Evolutionary conservation across 2,113 vertebrate genomes (phyloP), one percentile per base, ranked within the genome.

Genomic region (Sula dactylatra): DNA sequence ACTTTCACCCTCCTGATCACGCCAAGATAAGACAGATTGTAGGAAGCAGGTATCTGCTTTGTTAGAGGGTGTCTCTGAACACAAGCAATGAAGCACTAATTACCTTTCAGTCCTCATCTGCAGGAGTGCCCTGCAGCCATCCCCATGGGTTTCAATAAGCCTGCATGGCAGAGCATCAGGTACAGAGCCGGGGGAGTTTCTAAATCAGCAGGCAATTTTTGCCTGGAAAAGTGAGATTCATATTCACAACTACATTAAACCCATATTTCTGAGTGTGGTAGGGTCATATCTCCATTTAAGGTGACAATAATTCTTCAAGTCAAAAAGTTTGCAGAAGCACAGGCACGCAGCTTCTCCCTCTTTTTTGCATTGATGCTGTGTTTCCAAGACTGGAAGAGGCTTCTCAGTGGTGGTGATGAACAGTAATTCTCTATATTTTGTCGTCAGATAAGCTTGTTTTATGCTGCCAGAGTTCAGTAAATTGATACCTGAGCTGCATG

Each of bases 391-490:
- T 89, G 44, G 54, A 72, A 67, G 61, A 91, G 12, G 38, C 29
- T 65, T 94, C 12, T 90, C n/a, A 36, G 45, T 69, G 50, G 9
- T 80, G 54, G n/a, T 62, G n/a, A 49, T 58, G 71, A 85, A n/a
- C 78, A 67, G 56, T 62, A 69, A 61, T 85, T 88, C 21, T 88
- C 40, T 86, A 0, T 42, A 1, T 36, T 65, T 90, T 94, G 86
- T 89, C 2, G 3, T 87, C 24, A 66, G 50, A 66, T 91, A 70
- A 91, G 22, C 64, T 95, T 90, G 82, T 87, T 95, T 88, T 92
- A 47, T 92, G 71, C 71, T 94, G 71, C 88, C 50, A 88, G 74
- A 90, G 66, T 92, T 94, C 49, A 70, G 50, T 88, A 73, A 88
- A 86, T 84, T 93, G 70, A 27, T 88, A 42, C 58, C 81, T 74